Evolutionary conservation across 2,888 invertebrate genomes (phyloP).

Genomic region (Dromius quadrimaculatus): DNA sequence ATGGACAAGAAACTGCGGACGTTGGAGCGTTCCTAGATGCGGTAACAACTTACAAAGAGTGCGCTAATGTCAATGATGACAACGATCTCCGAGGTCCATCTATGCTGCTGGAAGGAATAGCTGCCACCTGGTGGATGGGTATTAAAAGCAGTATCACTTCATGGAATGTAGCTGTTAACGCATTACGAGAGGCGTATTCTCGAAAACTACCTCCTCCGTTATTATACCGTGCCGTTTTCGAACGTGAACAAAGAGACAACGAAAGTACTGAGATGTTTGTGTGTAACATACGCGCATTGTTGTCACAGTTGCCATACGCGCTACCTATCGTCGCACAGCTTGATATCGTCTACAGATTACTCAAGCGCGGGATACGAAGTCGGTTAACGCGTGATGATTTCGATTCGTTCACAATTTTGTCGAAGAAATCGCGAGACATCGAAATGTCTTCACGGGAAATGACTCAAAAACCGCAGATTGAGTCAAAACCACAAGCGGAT

Average conservation of each 20-base stretch:
- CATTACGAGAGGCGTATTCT: background rate
- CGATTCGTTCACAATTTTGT: background rate
- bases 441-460: constrained; percentile 8
- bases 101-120: constrained; percentile 35
- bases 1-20: background rate
- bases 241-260: background rate
- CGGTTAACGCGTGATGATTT: constrained; percentile 6
- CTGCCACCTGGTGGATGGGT: constrained; percentile 47
- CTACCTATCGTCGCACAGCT: background rate
- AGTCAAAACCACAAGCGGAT: background rate
- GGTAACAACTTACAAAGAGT: constrained; percentile 35
- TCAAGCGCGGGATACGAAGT: background rate
- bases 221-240: constrained; percentile 1
- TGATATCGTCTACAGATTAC: background rate
- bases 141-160: constrained; percentile 7
- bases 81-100: constrained; percentile 44
- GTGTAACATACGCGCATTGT: background rate
- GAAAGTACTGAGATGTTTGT: background rate
- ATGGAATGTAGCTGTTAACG: constrained; percentile 11
- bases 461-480: background rate
- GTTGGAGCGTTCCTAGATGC: constrained; percentile 34
- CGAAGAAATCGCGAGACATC: background rate
- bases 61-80: constrained; percentile 32
- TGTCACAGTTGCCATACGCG: background rate
- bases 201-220: constrained; percentile 6